These are phyloP conservation scores for Cyclina sinensis DNA, from an alignment of 1,140 invertebrate genomes.

Conservation along the genomic window DNA sequence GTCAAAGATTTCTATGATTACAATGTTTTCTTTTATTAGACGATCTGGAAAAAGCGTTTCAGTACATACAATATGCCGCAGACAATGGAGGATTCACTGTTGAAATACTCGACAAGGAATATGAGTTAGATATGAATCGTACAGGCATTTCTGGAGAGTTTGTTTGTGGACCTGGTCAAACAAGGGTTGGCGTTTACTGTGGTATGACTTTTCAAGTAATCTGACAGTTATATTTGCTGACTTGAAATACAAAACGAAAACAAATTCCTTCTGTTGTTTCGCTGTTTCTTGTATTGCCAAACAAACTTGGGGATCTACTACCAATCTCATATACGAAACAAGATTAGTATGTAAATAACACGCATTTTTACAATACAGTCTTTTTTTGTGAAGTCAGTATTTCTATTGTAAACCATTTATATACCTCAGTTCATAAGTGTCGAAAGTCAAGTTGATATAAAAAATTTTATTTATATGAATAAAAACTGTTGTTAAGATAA, in stretches of 20 bases:
- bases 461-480: too few species aligned
- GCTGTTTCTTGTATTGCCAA: background rate
- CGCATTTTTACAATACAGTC: too few species aligned
- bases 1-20: too few species aligned
- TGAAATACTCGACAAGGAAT: background rate
- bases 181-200: constrained; percentile 1
- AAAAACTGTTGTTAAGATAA: background rate
- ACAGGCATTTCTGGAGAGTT: background rate
- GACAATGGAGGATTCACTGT: constrained; percentile 2
- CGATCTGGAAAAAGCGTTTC: background rate
- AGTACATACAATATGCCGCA: background rate
- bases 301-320: too few species aligned
- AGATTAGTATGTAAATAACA: too few species aligned
- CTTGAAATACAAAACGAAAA: too few species aligned
- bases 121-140: background rate
- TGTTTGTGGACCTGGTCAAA: constrained; percentile 13
- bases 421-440: too few species aligned
- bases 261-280: background rate
- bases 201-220: background rate
- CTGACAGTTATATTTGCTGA: background rate
- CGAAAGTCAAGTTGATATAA: too few species aligned
- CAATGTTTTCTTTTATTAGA: too few species aligned
- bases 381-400: too few species aligned
- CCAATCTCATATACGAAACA: too few species aligned
- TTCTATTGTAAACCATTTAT: too few species aligned